Base-by-base conservation (phyloP, 64 coral and sea anemone species). In the Montipora cactus region DNA sequence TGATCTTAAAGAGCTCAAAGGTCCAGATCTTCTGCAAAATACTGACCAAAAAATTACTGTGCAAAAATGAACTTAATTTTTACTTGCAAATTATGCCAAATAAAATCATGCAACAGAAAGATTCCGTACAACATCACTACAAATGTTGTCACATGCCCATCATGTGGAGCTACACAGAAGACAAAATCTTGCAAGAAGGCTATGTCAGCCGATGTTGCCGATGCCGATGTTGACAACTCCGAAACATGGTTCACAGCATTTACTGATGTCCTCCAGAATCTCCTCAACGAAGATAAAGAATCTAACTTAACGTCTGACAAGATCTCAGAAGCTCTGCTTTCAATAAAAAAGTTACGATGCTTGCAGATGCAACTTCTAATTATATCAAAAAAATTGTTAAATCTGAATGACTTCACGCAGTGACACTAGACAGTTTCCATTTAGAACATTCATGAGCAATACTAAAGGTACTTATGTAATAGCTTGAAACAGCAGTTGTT, bases 161-260 rank as follows among this genome's bases (percentile, higher is more conserved):
- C 75, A 78, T 78, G 75, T 78, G 75, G 3, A 3, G 45, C 75
- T 15, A 78, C 44, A 47, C 44, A 78, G 15, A 94, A 94, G 44
- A 81, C 85, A 49, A 94, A 94, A 46, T 5, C 84, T 45, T 93
- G 28, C 6, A 93, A 93, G 92, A 89, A 94, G 59, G 92, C 77
- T 21, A 94, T 94, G 92, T 94, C 92, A 74, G 92, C 86, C 89
- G 80, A 44, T 75, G 67, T 25, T 25, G 0, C 23, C 23, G 23
- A 25, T 25, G 23, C 23, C 0, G 23, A 25, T 25, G 23, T 25
- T 48, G 75, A 78, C 4, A 18, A 18, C 8, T 11, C 44, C 11
- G 75, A 49, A 78, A 47, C 37, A 13, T 78, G 75, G 44, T 78
- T 78, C 75, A 78, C 75, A 13, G 75, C 75, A 47, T 47, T 78